Base-by-base conservation (phyloP, 2,888 invertebrate genomes). In the Laspeyria flexula region DNA sequence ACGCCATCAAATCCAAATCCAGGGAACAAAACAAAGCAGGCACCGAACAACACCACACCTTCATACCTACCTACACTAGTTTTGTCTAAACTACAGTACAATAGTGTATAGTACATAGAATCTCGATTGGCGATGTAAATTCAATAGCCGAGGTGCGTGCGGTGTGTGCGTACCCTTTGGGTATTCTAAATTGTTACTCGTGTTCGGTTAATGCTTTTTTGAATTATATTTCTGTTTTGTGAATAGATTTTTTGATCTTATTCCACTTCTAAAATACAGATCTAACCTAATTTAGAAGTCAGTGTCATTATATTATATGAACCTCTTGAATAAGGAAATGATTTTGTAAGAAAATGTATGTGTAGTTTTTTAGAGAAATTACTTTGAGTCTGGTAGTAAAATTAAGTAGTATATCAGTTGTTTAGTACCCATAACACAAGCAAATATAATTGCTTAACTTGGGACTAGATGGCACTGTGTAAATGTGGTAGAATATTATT, bases 141-240 rank as follows among this genome's bases (percentile, higher is more conserved):
- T 63, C 52, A 53, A 65, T 65, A 62, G 52, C 39, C 34, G 1
- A 12, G 13, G 12, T 35, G 18, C 48, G 21, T 45, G 21, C 40
- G 13, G 39, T 41, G 21, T 54, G 34, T 50, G 40, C 51, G 38
- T 52, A 48, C 55, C 55, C 49, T 57, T 47, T 43, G 55, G 54
- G 55, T 48, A 60, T 63, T 56, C 60, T 65, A 58, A 61, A 64
- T 69, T 72, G 65, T 62, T 70, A 67, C 58, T 44, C 66, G 51
- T 59, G 65, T 66, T 63, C 47, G 35, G 38, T 47, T 61, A 67
- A 71, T 77, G 71, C 65, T 65, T 69, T 57, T 66, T 71, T 65
- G 69, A 73, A 58, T 23, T 47, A 43, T 25, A 21, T 41, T 41
- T 54, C 41, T 60, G 35, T 37, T 49, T 47, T 30, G 25, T 47